Conservation (phyloP, 2,797 vertebrate species). For the Myioborus miniatus region DNA sequence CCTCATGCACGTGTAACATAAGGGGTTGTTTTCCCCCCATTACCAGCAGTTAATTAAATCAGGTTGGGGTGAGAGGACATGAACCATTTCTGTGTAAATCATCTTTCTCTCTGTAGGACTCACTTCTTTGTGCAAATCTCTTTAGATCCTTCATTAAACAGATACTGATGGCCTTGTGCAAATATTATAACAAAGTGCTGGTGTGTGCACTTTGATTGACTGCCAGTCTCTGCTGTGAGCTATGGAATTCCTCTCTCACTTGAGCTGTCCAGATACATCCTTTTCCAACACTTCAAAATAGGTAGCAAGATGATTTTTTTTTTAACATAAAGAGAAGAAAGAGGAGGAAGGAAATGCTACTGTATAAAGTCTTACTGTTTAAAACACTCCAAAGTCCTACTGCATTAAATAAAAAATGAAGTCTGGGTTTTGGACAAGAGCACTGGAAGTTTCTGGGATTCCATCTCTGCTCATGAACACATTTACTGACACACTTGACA, state of each 20-base stretch:
- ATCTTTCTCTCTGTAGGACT: neutral
- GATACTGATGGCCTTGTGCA: neutral
- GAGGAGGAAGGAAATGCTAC: neutral
- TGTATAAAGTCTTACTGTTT: neutral
- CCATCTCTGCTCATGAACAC: neutral
- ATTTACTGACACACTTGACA: neutral
- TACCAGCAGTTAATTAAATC: conserved; percentile 19
- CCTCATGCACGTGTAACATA: neutral
- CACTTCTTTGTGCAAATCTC: neutral
- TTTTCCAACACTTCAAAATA: neutral
- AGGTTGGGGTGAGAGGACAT: neutral
- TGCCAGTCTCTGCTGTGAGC: neutral
- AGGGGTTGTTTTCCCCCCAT: neutral
- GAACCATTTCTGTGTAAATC: neutral
- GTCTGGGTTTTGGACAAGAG: neutral
- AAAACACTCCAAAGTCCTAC: neutral
- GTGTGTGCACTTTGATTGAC: neutral
- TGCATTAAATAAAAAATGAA: neutral
- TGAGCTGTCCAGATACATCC: neutral
- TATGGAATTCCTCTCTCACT: neutral
- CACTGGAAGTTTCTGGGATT: neutral
- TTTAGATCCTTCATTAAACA: neutral
- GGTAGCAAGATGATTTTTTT: neutral
- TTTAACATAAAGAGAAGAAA: neutral
- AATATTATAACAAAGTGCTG: neutral